Base-by-base conservation (phyloP, 2,113 vertebrate species). In the Stegostoma tigrinum region DNA sequence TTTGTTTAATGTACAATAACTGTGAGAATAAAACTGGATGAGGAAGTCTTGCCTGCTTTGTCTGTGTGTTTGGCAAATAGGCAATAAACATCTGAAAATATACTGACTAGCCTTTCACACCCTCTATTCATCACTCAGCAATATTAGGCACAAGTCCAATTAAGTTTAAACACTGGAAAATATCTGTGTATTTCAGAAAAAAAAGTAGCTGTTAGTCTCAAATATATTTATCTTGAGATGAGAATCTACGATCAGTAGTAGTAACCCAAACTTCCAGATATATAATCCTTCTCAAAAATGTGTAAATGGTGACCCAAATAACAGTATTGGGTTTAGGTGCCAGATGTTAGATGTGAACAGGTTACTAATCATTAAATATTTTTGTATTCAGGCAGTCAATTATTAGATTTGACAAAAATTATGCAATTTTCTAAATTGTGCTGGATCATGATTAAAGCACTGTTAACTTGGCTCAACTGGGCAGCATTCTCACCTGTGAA, bases 121-220 rank as follows among this genome's bases (percentile, higher is more conserved):
- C 80, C 38, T 42, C 38, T 93, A 67, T 19, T 66, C 21, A 38
- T 93, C 21, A 93, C n/a, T 38, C n/a, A 93, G 64, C 89, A 67
- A 5, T 93, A 61, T 93, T 67, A 93, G 89, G 19, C 64, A 67
- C n/a, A 66, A 23, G 61, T 93, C 89, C 10, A 64, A 93, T 38
- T 61, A 93, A 93, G 67, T 66, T 66, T 67, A 93, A 66, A 93
- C n/a, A 67, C 61, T 66, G 61, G 34, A 67, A 91, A 93, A 66
- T 93, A 67, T 66, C 89, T 66, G 52, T 91, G 55, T n/a, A 64
- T 91, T 80, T 17, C 75, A 64, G 61, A 34, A 93, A 93, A 38
- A 93, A 17, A 34, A n/a, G 64, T 93, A 93, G 38, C 61, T 21
- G 21, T 67, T 93, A 66, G 38, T 66, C 34, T 93, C 38, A 61